These are phyloP conservation scores for Crypturellus undulatus DNA, from an alignment of 2,113 vertebrate genomes.

Conservation along the genomic window DNA sequence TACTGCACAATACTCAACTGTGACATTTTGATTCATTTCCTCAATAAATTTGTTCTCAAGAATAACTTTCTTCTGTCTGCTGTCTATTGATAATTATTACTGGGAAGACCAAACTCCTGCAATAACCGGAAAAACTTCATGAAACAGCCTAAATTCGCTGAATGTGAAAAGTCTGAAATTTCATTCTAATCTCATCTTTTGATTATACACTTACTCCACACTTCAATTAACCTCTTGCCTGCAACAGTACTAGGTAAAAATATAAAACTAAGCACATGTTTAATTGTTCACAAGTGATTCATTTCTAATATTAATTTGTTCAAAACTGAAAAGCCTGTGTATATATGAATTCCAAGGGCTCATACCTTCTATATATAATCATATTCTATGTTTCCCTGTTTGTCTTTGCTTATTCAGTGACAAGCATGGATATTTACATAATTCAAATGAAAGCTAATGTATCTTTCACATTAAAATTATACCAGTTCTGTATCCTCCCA, in stretches of 20 bases:
- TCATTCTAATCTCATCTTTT: neutral
- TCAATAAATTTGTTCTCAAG: neutral
- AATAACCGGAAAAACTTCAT: neutral
- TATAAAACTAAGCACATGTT: neutral
- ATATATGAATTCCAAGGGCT: neutral
- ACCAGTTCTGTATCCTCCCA: neutral
- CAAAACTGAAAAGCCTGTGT: neutral
- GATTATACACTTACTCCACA: neutral
- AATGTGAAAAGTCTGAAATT: neutral
- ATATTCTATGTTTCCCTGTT: neutral
- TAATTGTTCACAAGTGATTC: slow-evolving; percentile 18
- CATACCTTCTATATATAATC: neutral
- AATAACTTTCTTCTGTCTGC: neutral
- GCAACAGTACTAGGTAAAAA: neutral
- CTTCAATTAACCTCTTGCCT: slow-evolving; percentile 40
- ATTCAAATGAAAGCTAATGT: slow-evolving; percentile 23
- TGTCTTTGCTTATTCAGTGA: neutral
- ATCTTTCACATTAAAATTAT: slow-evolving; percentile 11
- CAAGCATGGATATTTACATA: slow-evolving; percentile 15
- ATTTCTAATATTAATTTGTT: neutral
- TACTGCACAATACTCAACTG: neutral
- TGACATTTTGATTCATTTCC: neutral
- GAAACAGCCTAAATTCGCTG: neutral
- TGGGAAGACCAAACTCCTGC: neutral
- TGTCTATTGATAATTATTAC: neutral